Base-by-base conservation (phyloP, 1,140 invertebrate species). In the Lordiphosa mommai region DNA sequence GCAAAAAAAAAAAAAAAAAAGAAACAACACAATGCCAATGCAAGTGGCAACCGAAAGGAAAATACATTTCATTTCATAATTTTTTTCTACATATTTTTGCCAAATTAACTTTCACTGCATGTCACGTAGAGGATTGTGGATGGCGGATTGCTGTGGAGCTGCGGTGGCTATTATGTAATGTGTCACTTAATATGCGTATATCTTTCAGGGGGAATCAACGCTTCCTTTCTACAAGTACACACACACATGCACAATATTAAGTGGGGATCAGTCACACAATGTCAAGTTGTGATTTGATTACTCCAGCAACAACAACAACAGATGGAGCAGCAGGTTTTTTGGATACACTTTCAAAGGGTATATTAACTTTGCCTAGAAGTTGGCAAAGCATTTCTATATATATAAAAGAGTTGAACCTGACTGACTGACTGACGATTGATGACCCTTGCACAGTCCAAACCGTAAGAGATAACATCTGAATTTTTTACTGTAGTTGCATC, bases 251-350 rank as follows among this genome's bases (percentile, higher is more conserved):
- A 14, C 37, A 47, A 40, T 56, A 40, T 72, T 68, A 47, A 58
- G 47, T 64, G 51, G 57, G 40, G 36, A 29, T 43, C 56, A 34
- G 51, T 44, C 74, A 67, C 41, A 66, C 76, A 82, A 84, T 82
- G 76, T 82, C 76, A 82, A 84, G 76, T 68, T 82, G 71, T 76
- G 77, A 82, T 84, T 84, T 76, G 66, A 71, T 76, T 73, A 74
- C 46, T 50, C 32, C 23, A 27, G 23, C 23, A 27, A 5, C 23
- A 27, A 13, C 30, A 49, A 32, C 59, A 46, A 17, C 14, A 50
- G 47, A 37, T 36, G 38, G 38, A 27, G 27, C 51, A 48, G 48
- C 49, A 67, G 53, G 36, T 60, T 68, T 67, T 77, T 43, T 16
- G 53, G 17, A 44, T 5, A 1, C 23, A 7, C 23, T 5, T 27